Base-by-base conservation (phyloP, 2,888 invertebrate genomes). In the Alloscopus bannaensis region DNA sequence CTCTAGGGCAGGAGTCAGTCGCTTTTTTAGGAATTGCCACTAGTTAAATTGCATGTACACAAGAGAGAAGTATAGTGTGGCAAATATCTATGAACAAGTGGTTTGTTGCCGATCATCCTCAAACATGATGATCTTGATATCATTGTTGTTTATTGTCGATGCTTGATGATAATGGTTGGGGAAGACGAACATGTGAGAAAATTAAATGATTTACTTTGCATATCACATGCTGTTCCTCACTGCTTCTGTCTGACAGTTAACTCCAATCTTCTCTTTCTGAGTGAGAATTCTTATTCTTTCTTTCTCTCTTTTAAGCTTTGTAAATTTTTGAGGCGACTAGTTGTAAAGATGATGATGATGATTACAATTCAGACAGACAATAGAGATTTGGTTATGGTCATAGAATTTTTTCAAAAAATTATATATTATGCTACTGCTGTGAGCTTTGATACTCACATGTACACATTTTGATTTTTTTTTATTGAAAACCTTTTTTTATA, bases 161-260 rank as follows among this genome's bases (percentile, higher is more conserved):
- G 22, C 40, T 72, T 57, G 47, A 47, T 71, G 31, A 70, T 59
- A 60, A 66, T 66, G 72, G 72, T 73, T 69, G 72, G 73, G 47
- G 52, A 52, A 36, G 36, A 60, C 55, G 24, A 64, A 69, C 72
- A 80, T 80, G 73, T 80, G 80, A 80, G 80, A 80, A 80, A 80
- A 80, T 73, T 80, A 73, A 80, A 80, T 80, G 80, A 80, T 73
- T 80, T 73, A 73, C 26, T 80, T 72, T 80, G 80, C 80, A 80
- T 69, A 73, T 71, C 71, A 45, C 71, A 71, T 70, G 70, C 64
- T 79, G 66, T 62, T 71, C 20, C 59, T 62, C 29, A 29, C 60
- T 70, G 42, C 60, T 40, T 8, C 57, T 45, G 59, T 62, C 71
- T 71, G 71, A 62, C 71, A 71, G 71, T 66, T 66, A 52, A 36